phyloP scores from a whole-genome alignment of 2,113 vertebrate species.

The Lipophrys pholis region DNA sequence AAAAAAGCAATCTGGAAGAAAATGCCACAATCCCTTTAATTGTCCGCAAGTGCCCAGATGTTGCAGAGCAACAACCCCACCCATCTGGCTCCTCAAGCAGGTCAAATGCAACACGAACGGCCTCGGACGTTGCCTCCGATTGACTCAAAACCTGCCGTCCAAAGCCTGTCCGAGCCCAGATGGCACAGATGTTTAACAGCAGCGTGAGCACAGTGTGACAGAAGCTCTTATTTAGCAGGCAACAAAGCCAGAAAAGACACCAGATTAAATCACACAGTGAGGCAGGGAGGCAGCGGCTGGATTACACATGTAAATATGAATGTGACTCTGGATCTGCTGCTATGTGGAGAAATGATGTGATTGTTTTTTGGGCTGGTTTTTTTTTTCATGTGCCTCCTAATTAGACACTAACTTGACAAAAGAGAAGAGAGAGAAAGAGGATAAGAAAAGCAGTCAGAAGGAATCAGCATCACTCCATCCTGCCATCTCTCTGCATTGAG shows the following conservation, averaged over 20 bases:
- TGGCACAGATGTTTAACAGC: not conserved
- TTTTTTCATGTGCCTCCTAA: not conserved
- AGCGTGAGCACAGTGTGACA: not conserved
- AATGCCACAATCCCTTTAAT: not conserved
- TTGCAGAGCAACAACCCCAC: not conserved
- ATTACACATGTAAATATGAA: not conserved
- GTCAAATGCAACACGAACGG: not conserved
- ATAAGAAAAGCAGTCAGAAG: constrained; percentile 11
- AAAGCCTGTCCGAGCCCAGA: not conserved
- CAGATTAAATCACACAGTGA: not conserved
- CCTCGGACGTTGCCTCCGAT: too few species aligned
- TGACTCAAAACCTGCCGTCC: constrained; percentile 20
- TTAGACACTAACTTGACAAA: not conserved
- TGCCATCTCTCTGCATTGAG: not conserved
- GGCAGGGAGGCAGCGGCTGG: not conserved
- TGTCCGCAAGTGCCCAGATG: constrained; percentile 22
- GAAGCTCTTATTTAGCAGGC: not conserved
- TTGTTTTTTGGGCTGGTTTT: not conserved
- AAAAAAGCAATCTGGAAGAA: not conserved
- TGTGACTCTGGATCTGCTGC: not conserved
- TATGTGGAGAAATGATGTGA: too few species aligned
- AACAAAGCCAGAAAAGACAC: not conserved
- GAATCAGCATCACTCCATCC: constrained; percentile 36
- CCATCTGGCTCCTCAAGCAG: not conserved
- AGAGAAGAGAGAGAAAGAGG: not conserved